Percentiles rank a stretch among this genome's conserved stretches.
Evolutionary conservation across 2,797 vertebrate species (phyloP).

Genomic region (Cuculus canorus): DNA sequence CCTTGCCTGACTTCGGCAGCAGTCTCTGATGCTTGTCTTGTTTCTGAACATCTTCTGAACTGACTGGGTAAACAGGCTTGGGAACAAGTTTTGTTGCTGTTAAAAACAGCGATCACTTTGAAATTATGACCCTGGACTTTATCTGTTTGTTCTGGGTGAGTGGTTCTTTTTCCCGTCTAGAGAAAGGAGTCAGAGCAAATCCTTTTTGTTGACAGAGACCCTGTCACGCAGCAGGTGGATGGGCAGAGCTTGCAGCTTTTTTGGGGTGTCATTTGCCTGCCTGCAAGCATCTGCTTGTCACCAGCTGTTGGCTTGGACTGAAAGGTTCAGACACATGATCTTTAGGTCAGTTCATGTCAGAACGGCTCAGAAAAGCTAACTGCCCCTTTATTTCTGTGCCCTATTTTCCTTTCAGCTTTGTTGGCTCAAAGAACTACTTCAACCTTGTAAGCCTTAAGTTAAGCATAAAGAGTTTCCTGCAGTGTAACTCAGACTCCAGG

Average conservation of each 20-base stretch:
- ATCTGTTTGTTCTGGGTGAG: neutral
- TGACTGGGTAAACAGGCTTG: neutral
- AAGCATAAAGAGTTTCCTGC: neutral
- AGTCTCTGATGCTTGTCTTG: neutral
- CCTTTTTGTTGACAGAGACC: neutral
- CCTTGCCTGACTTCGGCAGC: neutral
- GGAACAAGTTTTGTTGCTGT: neutral
- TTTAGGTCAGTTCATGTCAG: neutral
- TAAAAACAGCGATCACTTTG: neutral
- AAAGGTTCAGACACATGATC: fast-evolving
- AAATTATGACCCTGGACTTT: neutral
- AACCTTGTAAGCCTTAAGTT: neutral
- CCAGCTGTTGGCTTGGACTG: fast-evolving
- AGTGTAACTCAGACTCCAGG: fast-evolving
- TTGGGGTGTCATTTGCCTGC: neutral
- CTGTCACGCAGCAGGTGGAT: neutral
- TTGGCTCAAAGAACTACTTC: neutral
- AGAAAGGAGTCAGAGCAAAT: neutral
- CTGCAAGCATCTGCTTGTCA: neutral
- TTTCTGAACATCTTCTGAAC: neutral
- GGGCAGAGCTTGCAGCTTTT: neutral
- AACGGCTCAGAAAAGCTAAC: neutral
- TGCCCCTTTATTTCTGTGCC: neutral
- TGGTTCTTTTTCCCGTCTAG: neutral
- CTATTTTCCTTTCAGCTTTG: neutral